Conservation (phyloP, 2,797 vertebrate genomes). For the Columba guinea region DNA sequence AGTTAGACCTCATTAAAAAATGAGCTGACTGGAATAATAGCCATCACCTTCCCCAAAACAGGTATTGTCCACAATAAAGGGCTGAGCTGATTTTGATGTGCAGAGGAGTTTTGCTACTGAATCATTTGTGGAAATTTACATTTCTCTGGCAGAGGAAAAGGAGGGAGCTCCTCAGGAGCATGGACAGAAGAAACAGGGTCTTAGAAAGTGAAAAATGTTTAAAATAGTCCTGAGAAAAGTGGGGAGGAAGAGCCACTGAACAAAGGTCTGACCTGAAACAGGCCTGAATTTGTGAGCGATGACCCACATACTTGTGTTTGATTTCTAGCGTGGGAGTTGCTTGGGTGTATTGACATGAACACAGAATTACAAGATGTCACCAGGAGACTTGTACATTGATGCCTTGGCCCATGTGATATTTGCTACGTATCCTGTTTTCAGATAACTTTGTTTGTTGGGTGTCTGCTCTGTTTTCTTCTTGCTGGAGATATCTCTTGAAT, state of each 20-base stretch:
- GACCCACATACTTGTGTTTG: background rate
- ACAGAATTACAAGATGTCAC: background rate
- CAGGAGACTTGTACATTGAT: fast-evolving
- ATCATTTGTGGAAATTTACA: background rate
- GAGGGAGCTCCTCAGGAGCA: background rate
- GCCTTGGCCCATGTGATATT: background rate
- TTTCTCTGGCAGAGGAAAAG: background rate
- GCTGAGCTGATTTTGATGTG: background rate
- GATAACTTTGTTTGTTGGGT: background rate
- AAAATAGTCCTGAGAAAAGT: background rate
- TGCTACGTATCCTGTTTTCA: background rate
- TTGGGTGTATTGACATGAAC: fast-evolving
- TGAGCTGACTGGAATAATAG: background rate
- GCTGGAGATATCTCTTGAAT: background rate
- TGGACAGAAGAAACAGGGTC: background rate
- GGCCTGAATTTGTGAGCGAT: background rate
- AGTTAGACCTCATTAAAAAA: background rate
- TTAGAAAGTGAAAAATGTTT: background rate
- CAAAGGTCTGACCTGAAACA: background rate
- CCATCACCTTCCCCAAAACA: background rate
- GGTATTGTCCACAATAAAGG: background rate
- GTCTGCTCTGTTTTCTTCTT: background rate
- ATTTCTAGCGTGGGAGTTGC: background rate
- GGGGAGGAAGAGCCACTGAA: background rate
- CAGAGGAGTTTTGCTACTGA: background rate